Percentiles rank a stretch among this genome's conserved stretches.
Evolutionary conservation across 2,113 vertebrate genomes (phyloP).

Genomic region (Nanger granti): DNA sequence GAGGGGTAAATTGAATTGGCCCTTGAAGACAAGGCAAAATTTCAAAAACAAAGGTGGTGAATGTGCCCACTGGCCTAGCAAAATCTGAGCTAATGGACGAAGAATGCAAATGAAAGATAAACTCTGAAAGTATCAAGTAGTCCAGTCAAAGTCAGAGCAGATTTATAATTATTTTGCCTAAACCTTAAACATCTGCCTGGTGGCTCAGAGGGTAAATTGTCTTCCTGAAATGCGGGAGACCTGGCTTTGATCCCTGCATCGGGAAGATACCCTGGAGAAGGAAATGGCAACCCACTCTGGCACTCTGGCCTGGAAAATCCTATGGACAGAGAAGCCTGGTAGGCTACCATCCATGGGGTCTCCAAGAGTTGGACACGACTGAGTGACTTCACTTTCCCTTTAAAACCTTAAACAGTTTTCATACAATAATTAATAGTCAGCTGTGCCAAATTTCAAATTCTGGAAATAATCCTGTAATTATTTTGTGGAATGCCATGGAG

Average conservation of each 20-base stretch:
- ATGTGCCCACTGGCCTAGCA: not conserved
- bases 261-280: not conserved
- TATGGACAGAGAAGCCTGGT: not conserved
- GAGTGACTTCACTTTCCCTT: not conserved
- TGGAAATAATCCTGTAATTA: not conserved
- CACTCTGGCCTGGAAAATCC: not conserved
- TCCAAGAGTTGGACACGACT: not conserved
- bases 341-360: not conserved
- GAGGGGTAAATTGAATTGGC: not conserved
- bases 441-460: not conserved
- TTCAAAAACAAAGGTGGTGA: not conserved
- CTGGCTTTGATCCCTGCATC: fast-evolving
- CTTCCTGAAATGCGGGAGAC: not conserved
- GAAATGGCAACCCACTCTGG: not conserved
- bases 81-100: not conserved
- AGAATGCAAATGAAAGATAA: not conserved
- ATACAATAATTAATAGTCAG: not conserved
- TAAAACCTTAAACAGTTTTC: not conserved
- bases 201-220: not conserved
- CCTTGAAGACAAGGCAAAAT: not conserved
- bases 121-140: not conserved
- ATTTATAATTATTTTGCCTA: not conserved
- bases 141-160: not conserved
- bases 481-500: not conserved
- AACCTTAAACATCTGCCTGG: not conserved